Evolutionary conservation across 2,888 invertebrate species (phyloP).

Genomic region (Diaperis boleti): DNA sequence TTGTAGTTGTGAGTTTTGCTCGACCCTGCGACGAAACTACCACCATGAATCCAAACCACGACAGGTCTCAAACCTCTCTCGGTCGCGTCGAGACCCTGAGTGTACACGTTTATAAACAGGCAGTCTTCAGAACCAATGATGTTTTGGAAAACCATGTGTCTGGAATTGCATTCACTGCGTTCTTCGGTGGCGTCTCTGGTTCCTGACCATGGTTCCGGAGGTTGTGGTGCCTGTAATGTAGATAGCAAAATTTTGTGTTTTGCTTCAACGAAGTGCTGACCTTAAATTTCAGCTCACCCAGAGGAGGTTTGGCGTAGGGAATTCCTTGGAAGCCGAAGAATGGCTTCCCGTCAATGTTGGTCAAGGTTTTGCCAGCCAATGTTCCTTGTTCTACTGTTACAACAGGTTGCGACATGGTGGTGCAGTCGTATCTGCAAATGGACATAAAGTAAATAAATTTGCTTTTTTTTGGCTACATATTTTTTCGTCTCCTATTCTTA

Average conservation of each 20-base stretch:
- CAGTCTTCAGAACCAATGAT: constrained; percentile 51
- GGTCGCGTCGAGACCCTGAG: background rate
- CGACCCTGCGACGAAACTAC: constrained; percentile 61
- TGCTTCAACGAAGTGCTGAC: too few relatives aligned
- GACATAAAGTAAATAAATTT: too few relatives aligned
- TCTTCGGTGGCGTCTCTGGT: constrained; percentile 60
- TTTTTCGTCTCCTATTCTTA: too few relatives aligned
- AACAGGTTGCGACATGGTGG: constrained; percentile 10
- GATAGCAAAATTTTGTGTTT: too few relatives aligned
- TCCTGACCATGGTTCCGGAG: constrained; percentile 61
- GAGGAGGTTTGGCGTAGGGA: constrained; percentile 63
- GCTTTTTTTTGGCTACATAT: too few relatives aligned
- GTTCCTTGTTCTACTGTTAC: constrained; percentile 50
- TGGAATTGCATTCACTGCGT: constrained; percentile 55
- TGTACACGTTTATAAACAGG: constrained; percentile 31
- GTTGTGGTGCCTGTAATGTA: constrained; percentile 61
- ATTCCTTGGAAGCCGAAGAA: constrained; percentile 62
- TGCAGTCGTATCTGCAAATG: too few relatives aligned
- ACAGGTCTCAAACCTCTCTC: constrained; percentile 57
- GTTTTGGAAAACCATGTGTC: constrained; percentile 56
- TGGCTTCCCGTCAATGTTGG: constrained; percentile 52
- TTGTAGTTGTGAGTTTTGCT: constrained; percentile 58
- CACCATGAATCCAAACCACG: constrained; percentile 66
- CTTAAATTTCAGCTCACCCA: constrained; percentile 62
- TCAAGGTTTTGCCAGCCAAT: constrained; percentile 55